Evolutionary conservation across 2,113 vertebrate genomes (phyloP).

Genomic region (Chiloscyllium plagiosum): DNA sequence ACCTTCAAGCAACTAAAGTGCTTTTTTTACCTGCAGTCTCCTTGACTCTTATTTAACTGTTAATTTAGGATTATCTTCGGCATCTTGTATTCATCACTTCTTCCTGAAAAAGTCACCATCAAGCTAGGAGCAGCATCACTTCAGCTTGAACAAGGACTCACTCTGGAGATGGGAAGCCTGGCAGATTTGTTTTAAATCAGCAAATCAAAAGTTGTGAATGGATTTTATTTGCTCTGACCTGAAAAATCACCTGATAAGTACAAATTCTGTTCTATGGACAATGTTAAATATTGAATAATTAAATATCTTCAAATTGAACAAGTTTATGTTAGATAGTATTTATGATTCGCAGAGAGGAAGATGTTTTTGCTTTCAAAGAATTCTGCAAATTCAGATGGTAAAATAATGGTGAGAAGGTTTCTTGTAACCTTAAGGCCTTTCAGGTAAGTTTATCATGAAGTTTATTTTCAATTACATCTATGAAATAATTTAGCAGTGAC

Average conservation of each 20-base stretch:
- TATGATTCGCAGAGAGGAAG: slow-evolving; percentile 17
- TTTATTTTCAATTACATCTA: not conserved
- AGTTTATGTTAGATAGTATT: slow-evolving; percentile 13
- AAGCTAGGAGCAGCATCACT: slow-evolving; percentile 8
- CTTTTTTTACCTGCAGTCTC: slow-evolving; percentile 22
- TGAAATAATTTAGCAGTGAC: not conserved
- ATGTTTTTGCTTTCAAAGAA: slow-evolving; percentile 35
- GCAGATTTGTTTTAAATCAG: slow-evolving; percentile 31
- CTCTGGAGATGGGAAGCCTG: slow-evolving; percentile 11
- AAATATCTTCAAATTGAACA: not conserved
- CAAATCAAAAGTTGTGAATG: slow-evolving; percentile 27
- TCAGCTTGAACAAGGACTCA: slow-evolving; percentile 21
- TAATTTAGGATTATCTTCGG: slow-evolving; percentile 26
- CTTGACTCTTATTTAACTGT: slow-evolving; percentile 25
- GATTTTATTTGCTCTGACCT: slow-evolving; percentile 14
- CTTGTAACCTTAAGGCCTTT: slow-evolving; percentile 93
- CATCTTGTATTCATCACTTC: slow-evolving; percentile 19
- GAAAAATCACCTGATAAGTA: not conserved
- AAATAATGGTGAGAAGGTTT: slow-evolving; percentile 91
- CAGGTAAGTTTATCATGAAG: slow-evolving; percentile 70
- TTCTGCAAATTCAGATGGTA: slow-evolving; percentile 65
- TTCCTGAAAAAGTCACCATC: slow-evolving; percentile 29
- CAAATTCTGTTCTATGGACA: not conserved
- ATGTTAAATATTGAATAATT: not conserved
- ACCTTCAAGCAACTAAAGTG: slow-evolving; percentile 31